These are phyloP conservation scores for Idaea biselata DNA, from an alignment of 2,888 invertebrate genomes.

Conservation along the genomic window DNA sequence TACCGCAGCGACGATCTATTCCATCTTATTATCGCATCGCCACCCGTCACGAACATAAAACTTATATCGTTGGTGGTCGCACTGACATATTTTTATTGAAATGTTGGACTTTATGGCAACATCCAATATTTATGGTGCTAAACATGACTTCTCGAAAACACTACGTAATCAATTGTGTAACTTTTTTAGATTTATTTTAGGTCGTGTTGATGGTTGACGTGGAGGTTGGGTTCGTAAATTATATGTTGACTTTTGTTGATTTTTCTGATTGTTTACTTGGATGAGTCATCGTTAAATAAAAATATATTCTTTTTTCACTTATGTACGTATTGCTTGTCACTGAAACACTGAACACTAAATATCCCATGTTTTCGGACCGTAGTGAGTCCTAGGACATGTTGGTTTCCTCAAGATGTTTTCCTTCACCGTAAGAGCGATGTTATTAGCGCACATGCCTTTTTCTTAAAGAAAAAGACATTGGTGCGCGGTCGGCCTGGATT, in stretches of 20 bases:
- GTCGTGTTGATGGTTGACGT: conserved; percentile 34
- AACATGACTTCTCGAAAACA: conserved; percentile 46
- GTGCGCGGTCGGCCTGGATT: no score
- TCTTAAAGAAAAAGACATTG: no score
- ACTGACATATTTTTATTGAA: conserved; percentile 67
- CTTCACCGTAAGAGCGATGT: no score
- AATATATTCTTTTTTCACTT: background rate
- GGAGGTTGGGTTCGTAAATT: conserved; percentile 27
- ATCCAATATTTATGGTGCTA: conserved; percentile 51
- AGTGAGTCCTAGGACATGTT: no score
- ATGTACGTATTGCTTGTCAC: background rate
- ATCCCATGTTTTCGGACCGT: no score
- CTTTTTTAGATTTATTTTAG: conserved; percentile 39
- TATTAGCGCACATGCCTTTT: no score
- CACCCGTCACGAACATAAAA: conserved; percentile 54
- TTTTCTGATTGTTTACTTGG: conserved; percentile 15
- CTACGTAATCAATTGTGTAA: conserved; percentile 44
- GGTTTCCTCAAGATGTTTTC: no score
- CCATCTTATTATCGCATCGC: conserved; percentile 46
- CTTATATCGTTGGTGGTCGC: conserved; percentile 57
- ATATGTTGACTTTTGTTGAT: conserved; percentile 24
- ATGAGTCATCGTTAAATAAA: background rate
- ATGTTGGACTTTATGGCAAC: conserved; percentile 63
- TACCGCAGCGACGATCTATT: conserved; percentile 40
- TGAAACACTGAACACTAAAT: no score